Evolutionary conservation across 2,797 vertebrate species (phyloP), one percentile per base, ranked within the genome.

Genomic region (Ciconia nigra): DNA sequence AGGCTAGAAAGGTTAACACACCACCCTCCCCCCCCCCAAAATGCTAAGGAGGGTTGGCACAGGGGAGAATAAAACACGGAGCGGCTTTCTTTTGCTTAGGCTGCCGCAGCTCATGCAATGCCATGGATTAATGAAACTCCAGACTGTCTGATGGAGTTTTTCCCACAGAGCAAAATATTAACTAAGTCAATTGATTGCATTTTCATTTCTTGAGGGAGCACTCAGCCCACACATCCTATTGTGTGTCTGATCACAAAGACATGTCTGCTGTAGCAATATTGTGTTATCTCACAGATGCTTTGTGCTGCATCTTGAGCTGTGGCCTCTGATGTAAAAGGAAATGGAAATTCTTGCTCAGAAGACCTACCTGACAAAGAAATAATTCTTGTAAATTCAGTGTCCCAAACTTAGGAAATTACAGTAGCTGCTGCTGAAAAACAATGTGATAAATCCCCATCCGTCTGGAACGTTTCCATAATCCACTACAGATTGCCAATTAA

Each of bases 101-200:
- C 84, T 83, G 44, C 44, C 2, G 0, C 52, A 81, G 52, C 52
- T 78, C 58, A 0, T 11, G 58, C 69, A 31, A 5, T 58, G 55
- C 76, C 55, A 47, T 0, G 0, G 31, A 39, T 92, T 87, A 70
- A 87, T 65, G 80, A 35, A 87, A n/a, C 55, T 87, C 67, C 93
- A 83, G 91, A 66, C 83, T 84, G 80, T 41, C 85, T 89, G 86
- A 65, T 87, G 81, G 78, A 77, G 93, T 13, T 87, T 88, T 80
- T 87, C 83, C 86, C 95, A 94, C 83, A 73, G 78, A 95, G 77
- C 44, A 93, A 96, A 97, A 94, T 77, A 93, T 93, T 94, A 95
- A 92, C 83, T 26, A 19, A 89, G 73, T 59, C 77, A 77, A 70
- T 70, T 90, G 93, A 94, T 89, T 87, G 74, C 90, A 61, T 96